Conservation (phyloP, 1,140 invertebrate species). For the Belonocnema kinseyi region DNA sequence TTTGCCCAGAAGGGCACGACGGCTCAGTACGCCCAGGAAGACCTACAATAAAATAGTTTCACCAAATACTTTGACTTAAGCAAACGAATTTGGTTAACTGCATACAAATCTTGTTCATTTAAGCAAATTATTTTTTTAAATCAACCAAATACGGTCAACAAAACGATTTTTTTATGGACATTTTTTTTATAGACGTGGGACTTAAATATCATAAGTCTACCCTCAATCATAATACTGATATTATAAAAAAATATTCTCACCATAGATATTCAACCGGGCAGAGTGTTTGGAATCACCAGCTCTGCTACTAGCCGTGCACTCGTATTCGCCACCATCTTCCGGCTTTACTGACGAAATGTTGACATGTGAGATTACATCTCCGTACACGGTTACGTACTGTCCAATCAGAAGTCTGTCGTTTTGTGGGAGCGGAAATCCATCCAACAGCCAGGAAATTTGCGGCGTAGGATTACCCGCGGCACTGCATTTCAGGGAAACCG, state of each 20-base stretch:
- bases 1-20: too few relatives aligned
- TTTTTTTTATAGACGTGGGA: too few relatives aligned
- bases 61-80: too few relatives aligned
- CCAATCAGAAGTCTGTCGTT: slow-evolving; percentile 81
- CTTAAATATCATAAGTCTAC: too few relatives aligned
- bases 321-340: slow-evolving; percentile 84
- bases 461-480: slow-evolving; percentile 82
- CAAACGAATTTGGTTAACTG: too few relatives aligned
- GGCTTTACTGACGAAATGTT: slow-evolving; percentile 83
- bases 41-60: too few relatives aligned
- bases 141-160: too few relatives aligned
- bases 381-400: slow-evolving; percentile 81
- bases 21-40: too few relatives aligned
- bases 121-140: too few relatives aligned
- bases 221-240: too few relatives aligned
- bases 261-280: slow-evolving; percentile 82
- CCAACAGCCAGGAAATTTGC: slow-evolving; percentile 77
- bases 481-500: slow-evolving; percentile 79
- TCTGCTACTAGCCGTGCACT: slow-evolving; percentile 81
- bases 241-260: slow-evolving; percentile 64
- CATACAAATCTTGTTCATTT: too few relatives aligned
- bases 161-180: too few relatives aligned
- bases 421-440: slow-evolving; percentile 77
- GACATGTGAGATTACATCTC: slow-evolving; percentile 84
- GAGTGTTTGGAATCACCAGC: slow-evolving; percentile 79